These are phyloP conservation scores for Gorsachius magnificus DNA, from an alignment of 2,797 vertebrate genomes.

Conservation along the genomic window DNA sequence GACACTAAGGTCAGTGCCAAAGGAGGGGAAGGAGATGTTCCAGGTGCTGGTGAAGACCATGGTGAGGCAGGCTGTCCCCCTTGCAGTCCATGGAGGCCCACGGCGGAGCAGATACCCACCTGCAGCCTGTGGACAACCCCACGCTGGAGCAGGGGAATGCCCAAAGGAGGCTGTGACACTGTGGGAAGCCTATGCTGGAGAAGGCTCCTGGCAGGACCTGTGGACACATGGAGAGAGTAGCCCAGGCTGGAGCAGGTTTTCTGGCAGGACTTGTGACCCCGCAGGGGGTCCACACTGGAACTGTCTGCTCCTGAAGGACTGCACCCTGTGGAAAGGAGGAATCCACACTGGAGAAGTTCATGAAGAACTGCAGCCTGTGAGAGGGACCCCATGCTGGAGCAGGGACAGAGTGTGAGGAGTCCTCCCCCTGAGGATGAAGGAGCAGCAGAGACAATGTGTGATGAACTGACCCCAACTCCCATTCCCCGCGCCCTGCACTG, in stretches of 20 bases:
- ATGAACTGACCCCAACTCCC: neutral
- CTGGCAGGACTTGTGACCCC: neutral
- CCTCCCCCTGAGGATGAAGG: neutral
- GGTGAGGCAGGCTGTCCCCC: neutral
- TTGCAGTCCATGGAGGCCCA: neutral
- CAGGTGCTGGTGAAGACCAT: fast-evolving
- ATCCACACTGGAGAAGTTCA: fast-evolving
- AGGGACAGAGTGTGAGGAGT: neutral
- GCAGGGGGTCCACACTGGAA: neutral
- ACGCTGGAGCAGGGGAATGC: neutral
- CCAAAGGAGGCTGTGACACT: neutral
- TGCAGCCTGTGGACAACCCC: neutral
- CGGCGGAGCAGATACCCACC: neutral
- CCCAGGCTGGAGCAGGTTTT: neutral
- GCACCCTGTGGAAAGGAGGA: neutral
- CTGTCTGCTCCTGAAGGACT: neutral
- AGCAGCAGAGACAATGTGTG: fast-evolving
- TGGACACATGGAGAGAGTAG: neutral
- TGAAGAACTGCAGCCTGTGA: neutral
- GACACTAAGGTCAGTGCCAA: neutral
- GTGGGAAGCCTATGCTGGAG: fast-evolving
- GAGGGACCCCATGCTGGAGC: fast-evolving
- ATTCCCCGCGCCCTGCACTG: fast-evolving
- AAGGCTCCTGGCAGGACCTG: neutral
- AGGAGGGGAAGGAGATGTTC: neutral